A percentile compares a stretch with the other conserved stretches of the same genome.
These are phyloP conservation scores for Cactoblastis cactorum DNA, from an alignment of 2,888 invertebrate genomes.

Conservation along the genomic window DNA sequence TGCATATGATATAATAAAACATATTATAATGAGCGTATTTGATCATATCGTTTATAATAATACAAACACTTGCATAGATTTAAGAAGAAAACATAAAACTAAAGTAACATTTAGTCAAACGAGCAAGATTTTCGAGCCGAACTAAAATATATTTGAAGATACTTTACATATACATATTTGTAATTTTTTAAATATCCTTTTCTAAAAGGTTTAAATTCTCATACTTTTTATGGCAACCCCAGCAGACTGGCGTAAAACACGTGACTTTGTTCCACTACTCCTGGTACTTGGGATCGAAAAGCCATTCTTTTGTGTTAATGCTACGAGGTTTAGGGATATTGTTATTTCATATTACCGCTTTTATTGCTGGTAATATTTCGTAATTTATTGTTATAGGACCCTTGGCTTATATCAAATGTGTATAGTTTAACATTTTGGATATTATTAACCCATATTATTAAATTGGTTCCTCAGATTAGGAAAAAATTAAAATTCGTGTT, in stretches of 20 bases:
- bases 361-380: background rate
- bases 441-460: no score
- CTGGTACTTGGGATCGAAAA: slow-evolving; percentile 30
- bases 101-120: no score
- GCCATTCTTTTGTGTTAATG: slow-evolving; percentile 28
- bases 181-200: no score
- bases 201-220: no score
- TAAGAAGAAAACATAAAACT: no score
- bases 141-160: no score
- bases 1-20: no score
- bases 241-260: slow-evolving; percentile 31
- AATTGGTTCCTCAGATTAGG: no score
- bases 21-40: background rate
- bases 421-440: background rate
- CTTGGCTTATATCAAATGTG: background rate
- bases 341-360: slow-evolving; percentile 17
- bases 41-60: no score
- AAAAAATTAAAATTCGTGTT: background rate
- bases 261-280: slow-evolving; percentile 34
- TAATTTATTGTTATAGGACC: background rate
- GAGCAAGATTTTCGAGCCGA: no score
- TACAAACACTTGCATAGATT: no score
- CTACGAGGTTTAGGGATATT: slow-evolving; percentile 25
- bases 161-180: no score
- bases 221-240: slow-evolving; percentile 1